These are phyloP conservation scores for Crotalus viridis DNA, from an alignment of 2,113 vertebrate species.

Conservation along the genomic window DNA sequence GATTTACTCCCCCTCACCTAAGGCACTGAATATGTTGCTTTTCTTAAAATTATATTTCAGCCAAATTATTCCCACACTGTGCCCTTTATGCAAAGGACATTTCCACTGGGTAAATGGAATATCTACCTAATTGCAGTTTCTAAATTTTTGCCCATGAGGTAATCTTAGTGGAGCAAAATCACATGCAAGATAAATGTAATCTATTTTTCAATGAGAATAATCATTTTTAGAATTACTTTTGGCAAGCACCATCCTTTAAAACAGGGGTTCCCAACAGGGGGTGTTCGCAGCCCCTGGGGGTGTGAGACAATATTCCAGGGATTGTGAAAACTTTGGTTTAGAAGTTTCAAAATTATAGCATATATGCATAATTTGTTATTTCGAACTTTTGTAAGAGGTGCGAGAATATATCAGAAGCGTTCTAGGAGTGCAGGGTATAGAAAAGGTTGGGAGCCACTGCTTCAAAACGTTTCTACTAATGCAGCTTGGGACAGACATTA, in stretches of 20 bases:
- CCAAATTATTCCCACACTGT: not conserved
- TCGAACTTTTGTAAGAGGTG: too few relatives aligned
- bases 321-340: too few relatives aligned
- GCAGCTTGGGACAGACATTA: not conserved
- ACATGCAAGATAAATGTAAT: not conserved
- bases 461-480: not conserved
- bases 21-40: not conserved
- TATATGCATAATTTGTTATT: too few relatives aligned
- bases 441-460: too few relatives aligned
- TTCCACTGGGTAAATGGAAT: not conserved
- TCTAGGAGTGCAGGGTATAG: too few relatives aligned
- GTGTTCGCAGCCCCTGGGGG: too few relatives aligned
- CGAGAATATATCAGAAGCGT: too few relatives aligned
- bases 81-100: not conserved
- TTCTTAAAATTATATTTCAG: not conserved
- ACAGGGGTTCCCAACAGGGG: too few relatives aligned
- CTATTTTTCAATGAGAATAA: conserved; percentile 3
- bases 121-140: conserved; percentile 6
- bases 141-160: not conserved
- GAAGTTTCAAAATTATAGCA: too few relatives aligned
- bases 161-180: not conserved
- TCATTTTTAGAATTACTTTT: not conserved
- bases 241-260: not conserved
- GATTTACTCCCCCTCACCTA: not conserved
- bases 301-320: too few relatives aligned